phyloP scores from a whole-genome alignment of 2,888 invertebrate species.

The Zhuqinia jingwanae region DNA sequence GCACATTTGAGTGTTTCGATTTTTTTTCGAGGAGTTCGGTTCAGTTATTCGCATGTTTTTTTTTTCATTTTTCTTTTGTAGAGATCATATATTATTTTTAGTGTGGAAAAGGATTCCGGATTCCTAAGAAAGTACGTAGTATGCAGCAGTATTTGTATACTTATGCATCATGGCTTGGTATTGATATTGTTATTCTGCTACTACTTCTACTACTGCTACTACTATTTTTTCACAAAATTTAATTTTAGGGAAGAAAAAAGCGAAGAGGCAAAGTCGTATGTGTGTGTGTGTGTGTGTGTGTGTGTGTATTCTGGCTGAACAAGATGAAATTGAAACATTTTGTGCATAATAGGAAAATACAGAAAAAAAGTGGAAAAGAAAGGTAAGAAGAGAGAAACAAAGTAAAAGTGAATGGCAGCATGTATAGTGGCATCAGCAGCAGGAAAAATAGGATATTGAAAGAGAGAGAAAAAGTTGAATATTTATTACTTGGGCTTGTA shows the following conservation, averaged over 20 bases:
- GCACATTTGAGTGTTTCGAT: conserved; percentile 25
- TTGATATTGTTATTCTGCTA: neutral
- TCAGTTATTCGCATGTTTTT: no score
- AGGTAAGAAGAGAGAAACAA: neutral
- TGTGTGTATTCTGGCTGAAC: conserved; percentile 21
- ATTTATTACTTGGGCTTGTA: conserved; percentile 47
- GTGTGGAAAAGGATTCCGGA: neutral
- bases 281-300: no score
- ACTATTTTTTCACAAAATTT: conserved; percentile 28
- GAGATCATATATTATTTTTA: no score
- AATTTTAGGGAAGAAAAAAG: conserved; percentile 38
- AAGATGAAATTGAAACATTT: conserved; percentile 57
- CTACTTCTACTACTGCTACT: neutral
- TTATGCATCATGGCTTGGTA: neutral
- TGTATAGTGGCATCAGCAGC: neutral
- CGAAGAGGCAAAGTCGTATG: conserved; percentile 2
- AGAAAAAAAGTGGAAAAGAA: conserved; percentile 15
- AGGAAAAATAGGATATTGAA: conserved; percentile 26
- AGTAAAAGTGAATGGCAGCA: conserved; percentile 26
- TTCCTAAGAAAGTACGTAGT: neutral
- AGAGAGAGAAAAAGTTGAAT: conserved; percentile 51
- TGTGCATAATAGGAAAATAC: conserved; percentile 1
- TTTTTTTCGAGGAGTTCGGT: conserved; percentile 18
- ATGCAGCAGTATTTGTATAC: neutral
- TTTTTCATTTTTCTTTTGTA: no score